Conservation (phyloP, 2,797 vertebrate species). For the Hydrocynus forskahlii region DNA sequence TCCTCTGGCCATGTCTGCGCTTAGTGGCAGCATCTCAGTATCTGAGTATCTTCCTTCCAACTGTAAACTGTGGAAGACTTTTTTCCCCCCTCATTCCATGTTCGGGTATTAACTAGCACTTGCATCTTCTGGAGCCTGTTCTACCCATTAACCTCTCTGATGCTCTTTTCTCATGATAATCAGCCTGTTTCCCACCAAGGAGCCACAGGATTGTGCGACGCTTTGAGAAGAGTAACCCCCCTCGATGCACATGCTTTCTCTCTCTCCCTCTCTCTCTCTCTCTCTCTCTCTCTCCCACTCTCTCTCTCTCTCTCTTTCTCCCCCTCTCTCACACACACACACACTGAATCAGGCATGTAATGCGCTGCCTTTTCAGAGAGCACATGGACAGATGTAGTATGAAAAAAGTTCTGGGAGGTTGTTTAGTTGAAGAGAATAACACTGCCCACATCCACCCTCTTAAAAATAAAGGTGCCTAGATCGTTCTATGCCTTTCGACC, state of each 20-base stretch:
- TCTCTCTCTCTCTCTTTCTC: conserved; percentile 43
- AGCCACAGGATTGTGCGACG: conserved; percentile 75
- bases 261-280: conserved; percentile 19
- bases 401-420: conserved; percentile 41
- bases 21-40: conserved; percentile 25
- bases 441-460: conserved; percentile 17
- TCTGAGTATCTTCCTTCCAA: conserved; percentile 9
- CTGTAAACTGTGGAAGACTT: conserved; percentile 75
- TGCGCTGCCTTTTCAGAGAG: conserved; percentile 55
- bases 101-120: conserved; percentile 79
- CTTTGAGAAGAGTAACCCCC: conserved; percentile 68
- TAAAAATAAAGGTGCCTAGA: not conserved
- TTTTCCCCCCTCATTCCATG: conserved; percentile 70
- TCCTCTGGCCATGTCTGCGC: conserved; percentile 31
- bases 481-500: no score
- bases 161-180: conserved; percentile 86
- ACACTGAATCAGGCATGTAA: conserved; percentile 54
- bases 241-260: conserved; percentile 55
- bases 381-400: conserved; percentile 55
- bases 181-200: conserved; percentile 76
- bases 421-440: conserved; percentile 41
- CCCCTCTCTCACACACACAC: conserved; percentile 57
- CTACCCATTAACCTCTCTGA: conserved; percentile 81
- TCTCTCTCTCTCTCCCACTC: conserved; percentile 29
- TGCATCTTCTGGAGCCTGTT: conserved; percentile 73